These are phyloP conservation scores for Heteromyza rotundicornis DNA, from an alignment of 2,888 invertebrate species.

Conservation along the genomic window DNA sequence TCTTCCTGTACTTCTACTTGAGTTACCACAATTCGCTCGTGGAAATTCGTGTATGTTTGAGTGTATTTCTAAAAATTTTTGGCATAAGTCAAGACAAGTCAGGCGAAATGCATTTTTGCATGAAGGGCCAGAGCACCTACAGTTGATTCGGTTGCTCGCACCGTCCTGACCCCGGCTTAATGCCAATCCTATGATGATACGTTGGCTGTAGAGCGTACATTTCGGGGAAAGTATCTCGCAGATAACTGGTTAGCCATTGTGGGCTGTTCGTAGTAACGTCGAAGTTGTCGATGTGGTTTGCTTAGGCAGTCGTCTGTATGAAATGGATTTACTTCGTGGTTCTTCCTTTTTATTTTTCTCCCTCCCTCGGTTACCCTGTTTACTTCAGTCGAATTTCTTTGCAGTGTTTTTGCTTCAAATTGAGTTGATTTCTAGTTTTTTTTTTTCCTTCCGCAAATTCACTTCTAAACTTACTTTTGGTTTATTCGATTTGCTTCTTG, in stretches of 20 bases:
- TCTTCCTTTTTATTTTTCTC: background rate
- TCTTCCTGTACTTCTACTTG: no score
- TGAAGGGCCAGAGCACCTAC: background rate
- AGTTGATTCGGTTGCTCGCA: background rate
- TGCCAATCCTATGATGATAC: no score
- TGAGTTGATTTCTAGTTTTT: background rate
- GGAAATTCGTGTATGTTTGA: background rate
- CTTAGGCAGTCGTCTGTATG: constrained; percentile 49
- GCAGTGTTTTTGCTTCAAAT: background rate
- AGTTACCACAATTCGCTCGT: background rate
- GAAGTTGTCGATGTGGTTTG: constrained; percentile 8
- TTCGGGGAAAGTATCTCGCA: no score
- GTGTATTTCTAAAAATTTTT: background rate
- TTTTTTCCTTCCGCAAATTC: background rate
- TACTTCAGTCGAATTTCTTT: background rate
- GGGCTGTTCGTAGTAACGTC: background rate
- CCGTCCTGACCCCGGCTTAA: no score
- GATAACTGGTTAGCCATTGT: no score
- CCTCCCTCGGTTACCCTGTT: background rate
- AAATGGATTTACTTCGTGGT: constrained; percentile 49
- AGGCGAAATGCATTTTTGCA: constrained; percentile 14
- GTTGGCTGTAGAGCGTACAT: no score
- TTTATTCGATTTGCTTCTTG: constrained; percentile 11
- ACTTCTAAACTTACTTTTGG: background rate
- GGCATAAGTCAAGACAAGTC: constrained; percentile 33